A percentile compares a stretch with the other conserved stretches of the same genome.
Evolutionary conservation across 1,140 invertebrate genomes (phyloP).

Genomic region (Caligus rogercresseyi): DNA sequence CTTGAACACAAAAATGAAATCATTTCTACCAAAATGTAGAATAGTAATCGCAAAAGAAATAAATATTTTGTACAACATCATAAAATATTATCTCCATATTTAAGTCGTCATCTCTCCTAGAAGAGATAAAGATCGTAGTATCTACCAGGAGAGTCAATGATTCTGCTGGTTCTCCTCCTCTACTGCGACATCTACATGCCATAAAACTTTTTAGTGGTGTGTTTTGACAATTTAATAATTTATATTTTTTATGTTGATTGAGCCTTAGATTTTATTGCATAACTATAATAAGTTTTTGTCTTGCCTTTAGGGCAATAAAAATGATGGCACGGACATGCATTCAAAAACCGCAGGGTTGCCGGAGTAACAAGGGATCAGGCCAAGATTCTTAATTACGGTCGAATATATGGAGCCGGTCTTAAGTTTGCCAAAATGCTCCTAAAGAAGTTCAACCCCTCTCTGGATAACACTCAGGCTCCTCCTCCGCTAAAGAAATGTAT

Average conservation of each 20-base stretch:
- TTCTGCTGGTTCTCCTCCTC: constrained; percentile 86
- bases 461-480: constrained; percentile 51
- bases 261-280: too few relatives aligned
- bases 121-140: constrained; percentile 73
- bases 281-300: too few relatives aligned
- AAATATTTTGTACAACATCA: too few relatives aligned
- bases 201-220: constrained; percentile 26
- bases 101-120: too few relatives aligned
- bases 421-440: constrained; percentile 74
- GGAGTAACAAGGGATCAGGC: constrained; percentile 81
- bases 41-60: too few relatives aligned
- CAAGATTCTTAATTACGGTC: constrained; percentile 92
- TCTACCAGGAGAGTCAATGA: constrained; percentile 47
- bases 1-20: too few relatives aligned
- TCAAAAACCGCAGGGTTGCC: constrained; percentile 79
- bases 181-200: too few relatives aligned
- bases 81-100: too few relatives aligned
- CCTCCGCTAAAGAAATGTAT: constrained; percentile 78
- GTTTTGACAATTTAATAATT: too few relatives aligned
- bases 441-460: constrained; percentile 74
- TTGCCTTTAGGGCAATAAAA: constrained; percentile 71
- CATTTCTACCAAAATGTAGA: too few relatives aligned
- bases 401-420: constrained; percentile 93
- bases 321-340: constrained; percentile 86
- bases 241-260: constrained; percentile 26